Evolutionary conservation across 2,888 invertebrate genomes (phyloP), one percentile per base, ranked within the genome.

Genomic region (Hanleya hanleyi): DNA sequence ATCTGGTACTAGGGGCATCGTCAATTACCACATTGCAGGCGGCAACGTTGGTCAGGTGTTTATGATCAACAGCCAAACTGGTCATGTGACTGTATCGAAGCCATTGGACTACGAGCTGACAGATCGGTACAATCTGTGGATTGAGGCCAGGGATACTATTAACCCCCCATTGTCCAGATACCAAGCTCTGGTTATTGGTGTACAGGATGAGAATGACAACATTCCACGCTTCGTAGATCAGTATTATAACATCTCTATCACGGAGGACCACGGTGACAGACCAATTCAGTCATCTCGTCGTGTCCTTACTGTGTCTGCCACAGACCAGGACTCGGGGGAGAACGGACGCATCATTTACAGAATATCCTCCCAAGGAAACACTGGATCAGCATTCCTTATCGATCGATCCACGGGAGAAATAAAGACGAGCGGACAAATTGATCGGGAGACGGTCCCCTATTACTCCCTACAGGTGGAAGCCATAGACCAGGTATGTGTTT

Each of bases 171-270:
- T 86, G 22, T 82, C 87, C 3, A 70, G 77, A 7, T 86, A 75
- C 77, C 73, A 77, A 7, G 73, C 80, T 37, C 77, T 98, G 22
- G 93, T 94, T 77, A 95, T 98, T n/a, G 96, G 95, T 90, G 95
- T 98, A 0, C 95, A 95, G 0, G 98, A 98, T 90, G 94, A 95
- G 5, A 98, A 98, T 90, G 98, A 98, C 88, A 97, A 98, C 90
- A 92, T 95, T 0, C 98, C 98, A 0, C 91, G 95, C 0, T 96
- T 90, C 71, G 95, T 95, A 82, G 94, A 93, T 71, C 90, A 93
- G 0, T 92, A 96, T 29, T 98, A 97, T 90, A 96, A 96, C 85
- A 95, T 96, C 0, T 94, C 95, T 2, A 94, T 98, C 4, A 89
- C 94, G 69, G 98, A 98, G 67, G 2, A 94, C 97, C 4, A 89